Evolutionary conservation across 1,140 invertebrate species (phyloP).

Genomic region (Drosophila tsacasi): DNA sequence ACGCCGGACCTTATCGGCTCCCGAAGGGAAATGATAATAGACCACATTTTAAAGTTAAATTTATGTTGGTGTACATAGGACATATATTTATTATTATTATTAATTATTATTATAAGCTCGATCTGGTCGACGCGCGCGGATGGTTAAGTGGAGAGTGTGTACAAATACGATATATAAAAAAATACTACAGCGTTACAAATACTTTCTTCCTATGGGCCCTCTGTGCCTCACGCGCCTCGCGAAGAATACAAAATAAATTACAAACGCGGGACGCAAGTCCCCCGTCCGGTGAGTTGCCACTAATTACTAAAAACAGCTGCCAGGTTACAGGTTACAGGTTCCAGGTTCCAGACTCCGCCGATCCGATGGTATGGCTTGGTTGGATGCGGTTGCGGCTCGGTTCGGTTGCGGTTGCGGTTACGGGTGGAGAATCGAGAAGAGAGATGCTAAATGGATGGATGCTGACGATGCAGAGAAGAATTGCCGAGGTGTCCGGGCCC

Average conservation of each 20-base stretch:
- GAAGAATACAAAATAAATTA: constrained; percentile 50
- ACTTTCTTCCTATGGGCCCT: constrained; percentile 23
- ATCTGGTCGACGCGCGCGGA: constrained; percentile 15
- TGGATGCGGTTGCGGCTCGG: constrained; percentile 11
- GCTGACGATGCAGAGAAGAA: constrained; percentile 7
- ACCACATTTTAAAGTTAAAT: neutral
- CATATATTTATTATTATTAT: constrained; percentile 15
- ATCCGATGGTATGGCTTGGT: constrained; percentile 34
- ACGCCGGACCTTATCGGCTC: neutral
- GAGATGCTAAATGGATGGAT: constrained; percentile 10
- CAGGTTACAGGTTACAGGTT: constrained; percentile 6
- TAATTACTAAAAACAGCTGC: constrained; percentile 54
- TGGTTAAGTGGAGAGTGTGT: constrained; percentile 32
- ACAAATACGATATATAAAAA: constrained; percentile 50
- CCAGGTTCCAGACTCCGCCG: constrained; percentile 1
- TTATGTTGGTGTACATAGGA: constrained; percentile 36
- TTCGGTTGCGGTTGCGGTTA: constrained; percentile 3
- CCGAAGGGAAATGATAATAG: neutral
- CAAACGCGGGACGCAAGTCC: constrained; percentile 23
- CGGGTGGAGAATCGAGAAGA: constrained; percentile 11
- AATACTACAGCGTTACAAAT: constrained; percentile 55
- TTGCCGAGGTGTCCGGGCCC: neutral
- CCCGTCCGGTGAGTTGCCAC: constrained; percentile 25
- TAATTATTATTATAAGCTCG: constrained; percentile 35
- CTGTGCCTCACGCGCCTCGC: constrained; percentile 31